These are phyloP conservation scores for human DNA, from an alignment of 2,113 vertebrate genomes.

Conservation along the genomic window DNA sequence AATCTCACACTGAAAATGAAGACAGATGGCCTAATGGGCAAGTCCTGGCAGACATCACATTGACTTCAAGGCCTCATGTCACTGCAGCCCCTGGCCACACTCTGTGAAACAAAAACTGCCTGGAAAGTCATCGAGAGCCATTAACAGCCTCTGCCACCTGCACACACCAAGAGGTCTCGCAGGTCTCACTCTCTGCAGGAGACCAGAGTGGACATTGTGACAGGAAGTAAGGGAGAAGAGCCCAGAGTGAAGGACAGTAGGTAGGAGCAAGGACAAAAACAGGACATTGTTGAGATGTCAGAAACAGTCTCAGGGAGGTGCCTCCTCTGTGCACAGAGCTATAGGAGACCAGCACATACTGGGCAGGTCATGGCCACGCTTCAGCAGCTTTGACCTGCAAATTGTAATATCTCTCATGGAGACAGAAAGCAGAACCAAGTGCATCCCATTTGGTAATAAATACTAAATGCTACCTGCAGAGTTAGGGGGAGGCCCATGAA, in stretches of 20 bases:
- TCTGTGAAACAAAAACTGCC: background rate
- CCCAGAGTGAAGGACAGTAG: background rate
- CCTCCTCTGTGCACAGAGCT: background rate
- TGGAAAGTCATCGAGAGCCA: background rate
- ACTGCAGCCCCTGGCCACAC: background rate
- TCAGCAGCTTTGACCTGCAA: rapidly evolving
- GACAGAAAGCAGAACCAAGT: background rate
- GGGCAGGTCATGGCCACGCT: rapidly evolving
- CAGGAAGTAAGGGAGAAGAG: background rate
- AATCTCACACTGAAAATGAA: background rate
- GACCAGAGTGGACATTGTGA: background rate
- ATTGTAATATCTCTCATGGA: too few species aligned
- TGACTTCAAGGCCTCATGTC: background rate
- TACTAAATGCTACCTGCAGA: background rate
- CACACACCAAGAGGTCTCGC: background rate
- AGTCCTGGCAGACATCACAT: too few species aligned
- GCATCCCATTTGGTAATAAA: background rate
- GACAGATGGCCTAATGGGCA: background rate
- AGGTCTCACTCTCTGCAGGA: background rate
- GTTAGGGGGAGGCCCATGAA: background rate
- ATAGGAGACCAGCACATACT: too few species aligned
- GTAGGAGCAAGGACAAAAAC: too few species aligned
- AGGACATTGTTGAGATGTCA: background rate
- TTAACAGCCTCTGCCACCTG: background rate
- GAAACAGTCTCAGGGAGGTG: rapidly evolving